Evolutionary conservation across 1,140 invertebrate species (phyloP), one percentile per base, ranked within the genome.

Genomic region (Caenorhabditis inopinata): DNA sequence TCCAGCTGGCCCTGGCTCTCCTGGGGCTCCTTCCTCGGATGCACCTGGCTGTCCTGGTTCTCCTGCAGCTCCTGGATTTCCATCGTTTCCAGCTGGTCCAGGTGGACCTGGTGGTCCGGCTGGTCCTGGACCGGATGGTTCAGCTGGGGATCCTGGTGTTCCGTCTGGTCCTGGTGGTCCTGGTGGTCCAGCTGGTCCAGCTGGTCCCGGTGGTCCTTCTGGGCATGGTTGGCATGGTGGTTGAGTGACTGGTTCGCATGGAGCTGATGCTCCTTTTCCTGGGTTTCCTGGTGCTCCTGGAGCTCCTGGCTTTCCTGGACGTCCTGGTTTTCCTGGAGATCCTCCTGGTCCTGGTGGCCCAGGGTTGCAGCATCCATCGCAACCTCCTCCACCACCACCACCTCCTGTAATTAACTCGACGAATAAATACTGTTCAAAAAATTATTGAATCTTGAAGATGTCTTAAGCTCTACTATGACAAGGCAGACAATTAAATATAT

Each of bases 281-380:
- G 85, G 80, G n/a, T 82, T 81, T 78, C 84, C 85, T 47, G 85
- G 85, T n/a, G 62, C 48, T 78, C 85, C 85, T 62, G 85, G 85
- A 27, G 85, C 84, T 79, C 85, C 85, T 46, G 85, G 85, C 45
- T 85, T 86, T 85, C 85, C 85, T 45, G 84, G 79, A 1, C 81
- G 49, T 78, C 85, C 85, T 12, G 85, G 85, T 25, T 82, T 82
- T 80, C 81, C 80, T 29, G 83, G 74, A 76, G 80, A 76, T 58
- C 85, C 85, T 14, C 83, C 81, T 21, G 85, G 86, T 53, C 84
- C 84, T 38, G 79, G 27, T 27, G 82, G 82, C 25, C 82, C 82
- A 16, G 82, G 82, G 11, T 58, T 74, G 51, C 82, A 83, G 80
- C 82, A 82, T 45, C 82, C 80, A 47, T 48, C 62, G 74, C 82